These are phyloP conservation scores for Litocranius walleri DNA, from an alignment of 2,113 vertebrate species.

Conservation along the genomic window DNA sequence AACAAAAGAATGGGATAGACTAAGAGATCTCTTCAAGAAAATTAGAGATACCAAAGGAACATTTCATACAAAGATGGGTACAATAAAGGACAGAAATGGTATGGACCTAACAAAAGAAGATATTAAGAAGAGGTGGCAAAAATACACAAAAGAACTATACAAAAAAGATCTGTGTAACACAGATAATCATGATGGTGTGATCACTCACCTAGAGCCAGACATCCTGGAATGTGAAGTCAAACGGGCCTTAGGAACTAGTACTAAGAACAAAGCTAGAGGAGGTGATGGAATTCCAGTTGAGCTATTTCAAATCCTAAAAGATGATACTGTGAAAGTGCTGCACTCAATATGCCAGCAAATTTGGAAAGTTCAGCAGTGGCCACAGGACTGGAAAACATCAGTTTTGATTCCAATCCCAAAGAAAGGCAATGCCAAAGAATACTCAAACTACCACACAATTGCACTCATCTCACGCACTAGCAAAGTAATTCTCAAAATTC, in stretches of 20 bases:
- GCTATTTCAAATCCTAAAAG: background rate
- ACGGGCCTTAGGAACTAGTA: background rate
- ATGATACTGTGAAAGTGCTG: background rate
- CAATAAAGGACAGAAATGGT: background rate
- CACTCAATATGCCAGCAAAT: background rate
- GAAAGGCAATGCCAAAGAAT: background rate
- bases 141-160: background rate
- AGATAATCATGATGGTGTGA: background rate
- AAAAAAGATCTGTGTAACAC: background rate
- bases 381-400: background rate
- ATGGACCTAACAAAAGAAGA: background rate
- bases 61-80: background rate
- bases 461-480: background rate
- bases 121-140: background rate
- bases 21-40: background rate
- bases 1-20: background rate
- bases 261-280: background rate
- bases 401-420: background rate
- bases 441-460: background rate
- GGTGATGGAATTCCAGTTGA: background rate
- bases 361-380: background rate
- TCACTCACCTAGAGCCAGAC: background rate
- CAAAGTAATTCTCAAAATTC: too few relatives aligned
- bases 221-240: background rate
- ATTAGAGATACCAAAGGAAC: background rate